Percentiles rank a stretch among this genome's conserved stretches.
These are phyloP conservation scores for Gisinianus flammeolus DNA, from an alignment of 2,888 invertebrate genomes.

Conservation along the genomic window DNA sequence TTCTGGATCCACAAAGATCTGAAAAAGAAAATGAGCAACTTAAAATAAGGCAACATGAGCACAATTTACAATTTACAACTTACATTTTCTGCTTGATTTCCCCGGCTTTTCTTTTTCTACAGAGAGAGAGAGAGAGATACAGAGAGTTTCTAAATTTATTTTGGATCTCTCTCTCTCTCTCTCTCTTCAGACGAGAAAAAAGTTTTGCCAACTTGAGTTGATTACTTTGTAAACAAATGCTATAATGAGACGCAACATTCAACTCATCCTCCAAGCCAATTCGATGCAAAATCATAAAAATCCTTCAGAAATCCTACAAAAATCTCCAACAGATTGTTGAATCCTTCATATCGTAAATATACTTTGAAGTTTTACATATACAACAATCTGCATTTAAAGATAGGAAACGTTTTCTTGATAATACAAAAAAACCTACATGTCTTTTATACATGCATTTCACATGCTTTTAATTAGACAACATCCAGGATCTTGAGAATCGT, in stretches of 20 bases:
- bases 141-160: conserved; percentile 1
- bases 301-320: neutral
- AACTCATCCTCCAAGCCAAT: neutral
- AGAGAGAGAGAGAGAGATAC: neutral
- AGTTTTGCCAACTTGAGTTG: conserved; percentile 30
- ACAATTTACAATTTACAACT: neutral
- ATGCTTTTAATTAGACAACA: too few relatives aligned
- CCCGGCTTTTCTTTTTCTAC: neutral
- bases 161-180: conserved; percentile 6
- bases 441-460: too few relatives aligned
- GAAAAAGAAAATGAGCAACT: neutral
- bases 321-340: too few relatives aligned
- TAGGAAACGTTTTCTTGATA: too few relatives aligned
- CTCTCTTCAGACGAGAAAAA: neutral
- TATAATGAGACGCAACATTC: neutral
- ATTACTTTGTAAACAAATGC: conserved; percentile 35
- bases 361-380: too few relatives aligned
- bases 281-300: neutral
- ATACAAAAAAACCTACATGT: too few relatives aligned
- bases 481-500: too few relatives aligned
- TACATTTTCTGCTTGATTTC: conserved; percentile 1
- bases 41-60: neutral
- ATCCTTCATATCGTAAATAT: too few relatives aligned
- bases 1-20: too few relatives aligned
- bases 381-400: too few relatives aligned